Evolutionary conservation across 1,140 invertebrate genomes (phyloP).

Genomic region (Drosophila auraria): DNA sequence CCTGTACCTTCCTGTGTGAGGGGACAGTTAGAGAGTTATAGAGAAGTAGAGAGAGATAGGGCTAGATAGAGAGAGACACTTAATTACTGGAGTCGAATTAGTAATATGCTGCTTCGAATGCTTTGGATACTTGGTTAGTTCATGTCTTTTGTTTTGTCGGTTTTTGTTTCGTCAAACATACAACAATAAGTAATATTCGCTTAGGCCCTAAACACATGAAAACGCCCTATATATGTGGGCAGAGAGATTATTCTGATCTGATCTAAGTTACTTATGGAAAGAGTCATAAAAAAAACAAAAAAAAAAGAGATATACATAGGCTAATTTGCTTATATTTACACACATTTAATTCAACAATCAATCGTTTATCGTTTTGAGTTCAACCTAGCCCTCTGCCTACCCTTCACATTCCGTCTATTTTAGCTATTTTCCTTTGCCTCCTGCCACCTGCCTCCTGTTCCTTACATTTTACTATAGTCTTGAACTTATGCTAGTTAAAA

Average conservation of each 20-base stretch:
- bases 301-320: constrained; percentile 24
- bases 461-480: constrained; percentile 68
- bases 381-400: neutral
- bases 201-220: constrained; percentile 45
- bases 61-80: constrained; percentile 31
- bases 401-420: neutral
- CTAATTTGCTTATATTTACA: constrained; percentile 37
- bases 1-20: constrained; percentile 6
- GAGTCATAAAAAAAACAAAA: constrained; percentile 37
- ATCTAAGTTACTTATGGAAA: constrained; percentile 25
- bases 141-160: neutral
- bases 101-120: constrained; percentile 14
- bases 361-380: constrained; percentile 17
- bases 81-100: constrained; percentile 40
- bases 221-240: constrained; percentile 42
- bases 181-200: constrained; percentile 57
- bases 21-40: constrained; percentile 21
- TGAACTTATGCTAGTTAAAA: constrained; percentile 65
- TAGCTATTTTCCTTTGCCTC: too few relatives aligned
- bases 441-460: neutral
- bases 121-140: constrained; percentile 41
- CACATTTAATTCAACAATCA: constrained; percentile 30
- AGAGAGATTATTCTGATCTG: constrained; percentile 49
- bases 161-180: constrained; percentile 41
- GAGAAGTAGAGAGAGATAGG: constrained; percentile 21